These are phyloP conservation scores for Stomatorhinus ivindoensis DNA, from an alignment of 2,113 vertebrate species.

Conservation along the genomic window DNA sequence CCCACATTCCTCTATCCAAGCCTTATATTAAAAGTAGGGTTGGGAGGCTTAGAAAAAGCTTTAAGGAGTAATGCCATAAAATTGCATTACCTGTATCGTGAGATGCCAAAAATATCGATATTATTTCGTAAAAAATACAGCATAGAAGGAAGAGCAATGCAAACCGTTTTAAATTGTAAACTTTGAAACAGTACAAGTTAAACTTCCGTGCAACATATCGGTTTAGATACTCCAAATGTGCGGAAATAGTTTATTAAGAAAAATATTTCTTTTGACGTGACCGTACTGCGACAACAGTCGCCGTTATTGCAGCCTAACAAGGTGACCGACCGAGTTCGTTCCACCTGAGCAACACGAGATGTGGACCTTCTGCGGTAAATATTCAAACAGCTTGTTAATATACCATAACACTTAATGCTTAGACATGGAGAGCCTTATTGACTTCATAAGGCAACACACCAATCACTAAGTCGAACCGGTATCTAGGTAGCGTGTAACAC, in stretches of 20 bases:
- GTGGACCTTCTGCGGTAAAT: neutral
- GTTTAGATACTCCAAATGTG: neutral
- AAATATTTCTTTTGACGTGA: neutral
- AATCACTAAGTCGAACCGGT: neutral
- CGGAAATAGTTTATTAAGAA: neutral
- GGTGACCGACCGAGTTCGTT: neutral
- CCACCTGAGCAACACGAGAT: constrained; percentile 4
- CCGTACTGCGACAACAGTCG: neutral
- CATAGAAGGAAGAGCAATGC: neutral
- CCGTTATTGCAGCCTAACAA: neutral
- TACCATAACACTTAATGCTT: neutral
- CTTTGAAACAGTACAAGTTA: neutral
- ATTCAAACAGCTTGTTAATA: neutral
- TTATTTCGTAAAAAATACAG: neutral
- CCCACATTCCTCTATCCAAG: neutral
- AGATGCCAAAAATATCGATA: neutral
- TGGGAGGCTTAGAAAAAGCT: neutral
- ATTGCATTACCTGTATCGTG: neutral
- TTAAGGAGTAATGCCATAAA: neutral
- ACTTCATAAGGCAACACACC: neutral
- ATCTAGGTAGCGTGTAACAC: neutral
- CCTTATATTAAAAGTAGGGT: neutral
- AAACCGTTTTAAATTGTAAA: neutral
- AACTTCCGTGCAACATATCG: neutral
- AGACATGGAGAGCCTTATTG: neutral